phyloP scores from a whole-genome alignment of 2,113 vertebrate genomes.

The Ranitomeya imitator region DNA sequence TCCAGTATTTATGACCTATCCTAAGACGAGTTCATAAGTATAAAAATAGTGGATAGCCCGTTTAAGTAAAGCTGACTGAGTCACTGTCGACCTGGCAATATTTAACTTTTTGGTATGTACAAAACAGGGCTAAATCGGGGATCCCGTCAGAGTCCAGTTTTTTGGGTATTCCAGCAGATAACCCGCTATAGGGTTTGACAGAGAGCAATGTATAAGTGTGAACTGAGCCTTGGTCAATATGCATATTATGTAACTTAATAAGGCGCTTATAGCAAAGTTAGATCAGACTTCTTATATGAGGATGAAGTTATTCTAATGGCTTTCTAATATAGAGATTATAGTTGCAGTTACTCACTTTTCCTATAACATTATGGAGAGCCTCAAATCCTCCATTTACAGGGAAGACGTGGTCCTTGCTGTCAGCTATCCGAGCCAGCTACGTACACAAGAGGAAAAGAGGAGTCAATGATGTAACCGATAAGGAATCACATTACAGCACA shows the following conservation, averaged over 20 bases:
- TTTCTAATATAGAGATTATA: not conserved
- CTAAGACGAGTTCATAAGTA: too few relatives aligned
- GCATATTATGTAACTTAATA: not conserved
- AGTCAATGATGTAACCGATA: not conserved
- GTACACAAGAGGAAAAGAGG: not conserved
- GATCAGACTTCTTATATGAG: not conserved
- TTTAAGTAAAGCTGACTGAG: too few relatives aligned
- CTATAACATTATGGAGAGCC: constrained; percentile 93
- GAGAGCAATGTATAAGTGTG: too few relatives aligned
- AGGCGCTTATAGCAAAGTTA: not conserved
- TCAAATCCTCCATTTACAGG: constrained; percentile 97
- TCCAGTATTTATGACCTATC: too few relatives aligned
- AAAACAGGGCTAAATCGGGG: too few relatives aligned
- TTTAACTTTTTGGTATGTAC: too few relatives aligned
- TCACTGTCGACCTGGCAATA: too few relatives aligned
- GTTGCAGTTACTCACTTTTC: constrained; percentile 83
- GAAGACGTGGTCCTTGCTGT: constrained; percentile 96
- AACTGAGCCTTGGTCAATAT: not conserved
- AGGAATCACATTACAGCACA: not conserved
- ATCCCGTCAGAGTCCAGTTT: too few relatives aligned
- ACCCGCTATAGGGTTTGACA: too few relatives aligned
- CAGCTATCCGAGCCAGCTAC: constrained; percentile 96
- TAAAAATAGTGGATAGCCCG: too few relatives aligned
- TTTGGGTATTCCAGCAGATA: too few relatives aligned
- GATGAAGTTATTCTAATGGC: not conserved